Evolutionary conservation across 1,140 invertebrate genomes (phyloP), one percentile per base, ranked within the genome.

Genomic region (Panagrolaimus sp.): DNA sequence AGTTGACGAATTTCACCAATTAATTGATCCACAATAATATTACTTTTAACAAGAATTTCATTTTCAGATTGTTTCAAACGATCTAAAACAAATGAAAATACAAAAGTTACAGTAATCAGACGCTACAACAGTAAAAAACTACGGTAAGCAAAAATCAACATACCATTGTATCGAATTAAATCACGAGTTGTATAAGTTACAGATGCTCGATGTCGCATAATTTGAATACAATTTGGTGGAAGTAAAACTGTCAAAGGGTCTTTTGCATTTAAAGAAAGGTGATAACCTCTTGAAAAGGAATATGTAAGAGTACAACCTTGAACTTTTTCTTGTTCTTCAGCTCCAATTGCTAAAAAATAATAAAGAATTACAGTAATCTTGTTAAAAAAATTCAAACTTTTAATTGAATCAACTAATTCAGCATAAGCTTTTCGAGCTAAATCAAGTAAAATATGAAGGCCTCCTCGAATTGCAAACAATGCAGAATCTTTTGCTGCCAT

Each of bases 141-240:
- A 64, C 21, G 6, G 32, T 9, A 44, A 48, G 69, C 43, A n/a
- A 21, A n/a, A 24, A n/a, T n/a, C n/a, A n/a, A n/a, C 38, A 17
- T 38, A 79, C 77, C 75, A 43, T 76, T 76, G 28, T 76, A 79
- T 55, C 65, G 65, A 21, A 76, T 79, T 2, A 76, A 38, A 32
- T 76, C 44, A 8, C 73, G 21, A 15, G 77, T 79, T 7, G 75
- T 79, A 58, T 80, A 76, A 43, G 72, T 76, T 6, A 77, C 15
- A 2, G 73, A 74, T 24, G 73, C 45, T 8, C 68, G 55, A 58
- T 76, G 77, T 17, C 63, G 65, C 15, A 78, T 73, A n/a, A 79
- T 52, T 38, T 78, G 73, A 32, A 76, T 78, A 55, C 76, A 76
- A 52, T 74, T 17, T 21, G 17, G 12, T 8, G 72, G 72, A 7